A percentile compares a stretch with the other conserved stretches of the same genome.
phyloP scores from a whole-genome alignment of 1,140 invertebrate species.

The Penaeus japonicus region DNA sequence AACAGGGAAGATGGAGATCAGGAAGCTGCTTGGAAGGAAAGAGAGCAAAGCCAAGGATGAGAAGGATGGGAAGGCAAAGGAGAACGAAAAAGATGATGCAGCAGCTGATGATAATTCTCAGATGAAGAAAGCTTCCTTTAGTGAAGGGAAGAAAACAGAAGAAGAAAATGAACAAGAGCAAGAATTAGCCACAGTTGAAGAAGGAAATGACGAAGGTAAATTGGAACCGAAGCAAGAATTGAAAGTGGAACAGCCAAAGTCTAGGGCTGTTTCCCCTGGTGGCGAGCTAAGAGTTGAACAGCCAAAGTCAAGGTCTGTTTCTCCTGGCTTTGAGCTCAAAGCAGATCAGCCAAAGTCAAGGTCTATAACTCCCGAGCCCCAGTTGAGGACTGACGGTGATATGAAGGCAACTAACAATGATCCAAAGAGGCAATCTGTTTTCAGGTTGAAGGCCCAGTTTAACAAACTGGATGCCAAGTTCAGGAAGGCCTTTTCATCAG shows the following conservation, averaged over 20 bases:
- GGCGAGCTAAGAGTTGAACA: neutral
- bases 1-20: neutral
- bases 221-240: neutral
- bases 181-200: neutral
- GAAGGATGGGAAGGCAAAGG: neutral
- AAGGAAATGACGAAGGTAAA: neutral
- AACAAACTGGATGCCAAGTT: slow-evolving; percentile 52
- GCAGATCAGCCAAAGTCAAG: neutral
- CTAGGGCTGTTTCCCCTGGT: neutral
- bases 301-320: neutral
- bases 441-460: slow-evolving; percentile 41
- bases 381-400: neutral
- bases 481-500: slow-evolving; percentile 50
- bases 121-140: neutral
- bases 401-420: neutral
- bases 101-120: neutral
- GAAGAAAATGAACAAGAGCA: neutral
- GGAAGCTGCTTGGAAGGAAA: neutral
- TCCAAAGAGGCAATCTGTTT: slow-evolving; percentile 28
- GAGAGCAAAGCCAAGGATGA: slow-evolving; percentile 13
- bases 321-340: neutral
- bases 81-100: slow-evolving; percentile 15
- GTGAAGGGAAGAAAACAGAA: neutral
- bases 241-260: neutral
- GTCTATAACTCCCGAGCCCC: neutral